phyloP scores from a whole-genome alignment of 2,888 invertebrate species.

The Tinea trinotella region DNA sequence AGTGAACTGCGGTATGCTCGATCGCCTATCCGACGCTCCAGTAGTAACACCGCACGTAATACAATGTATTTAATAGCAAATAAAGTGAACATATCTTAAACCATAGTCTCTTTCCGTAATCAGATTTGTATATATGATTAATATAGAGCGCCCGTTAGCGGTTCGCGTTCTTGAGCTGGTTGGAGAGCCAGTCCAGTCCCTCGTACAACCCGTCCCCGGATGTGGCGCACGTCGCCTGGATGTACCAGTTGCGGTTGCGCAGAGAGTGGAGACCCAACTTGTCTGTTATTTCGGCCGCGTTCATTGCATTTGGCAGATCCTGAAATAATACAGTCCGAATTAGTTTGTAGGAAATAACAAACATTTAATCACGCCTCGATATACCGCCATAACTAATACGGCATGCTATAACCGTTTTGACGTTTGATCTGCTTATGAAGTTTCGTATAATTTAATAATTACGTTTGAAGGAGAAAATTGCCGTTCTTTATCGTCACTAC shows the following conservation, averaged over 20 bases:
- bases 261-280: constrained; percentile 98
- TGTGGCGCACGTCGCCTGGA: constrained; percentile 98
- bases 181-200: constrained; percentile 99
- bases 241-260: constrained; percentile 98
- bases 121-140: constrained; percentile 46
- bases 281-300: constrained; percentile 99
- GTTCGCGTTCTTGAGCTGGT: constrained; percentile 98
- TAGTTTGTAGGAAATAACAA: too few relatives aligned
- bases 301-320: constrained; percentile 99
- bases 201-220: constrained; percentile 99
- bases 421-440: too few relatives aligned
- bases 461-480: too few relatives aligned
- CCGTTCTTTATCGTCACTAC: too few relatives aligned
- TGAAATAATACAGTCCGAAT: constrained; percentile 58
- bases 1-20: constrained; percentile 36
- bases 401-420: too few relatives aligned
- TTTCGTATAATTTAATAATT: too few relatives aligned
- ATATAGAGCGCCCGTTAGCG: constrained; percentile 78
- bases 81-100: constrained; percentile 73
- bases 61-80: constrained; percentile 70
- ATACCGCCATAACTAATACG: too few relatives aligned
- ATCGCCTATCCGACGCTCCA: constrained; percentile 54
- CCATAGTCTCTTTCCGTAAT: constrained; percentile 70
- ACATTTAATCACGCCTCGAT: too few relatives aligned
- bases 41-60: constrained; percentile 68